phyloP scores from a whole-genome alignment of 2,888 invertebrate species.

The Athalia rosae region DNA sequence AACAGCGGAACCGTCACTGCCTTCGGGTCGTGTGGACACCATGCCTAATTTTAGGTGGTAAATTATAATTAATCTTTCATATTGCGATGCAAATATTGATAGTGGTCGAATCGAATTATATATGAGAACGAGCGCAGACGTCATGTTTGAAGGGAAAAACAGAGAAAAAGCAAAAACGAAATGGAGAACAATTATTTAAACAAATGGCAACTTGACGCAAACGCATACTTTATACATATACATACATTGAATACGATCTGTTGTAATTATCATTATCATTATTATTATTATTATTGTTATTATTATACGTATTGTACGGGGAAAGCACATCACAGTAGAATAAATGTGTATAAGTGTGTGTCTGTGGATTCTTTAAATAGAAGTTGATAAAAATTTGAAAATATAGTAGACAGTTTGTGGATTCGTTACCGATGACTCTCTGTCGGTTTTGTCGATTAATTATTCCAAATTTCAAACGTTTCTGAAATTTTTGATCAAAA shows the following conservation, averaged over 20 bases:
- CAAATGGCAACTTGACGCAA: slow-evolving; percentile 38
- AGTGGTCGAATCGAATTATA: not conserved
- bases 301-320: slow-evolving; percentile 24
- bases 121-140: not conserved
- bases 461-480: not conserved
- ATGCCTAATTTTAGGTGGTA: slow-evolving; percentile 17
- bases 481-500: too few relatives aligned
- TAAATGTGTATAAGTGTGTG: not conserved
- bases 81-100: slow-evolving; percentile 5
- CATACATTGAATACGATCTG: not conserved
- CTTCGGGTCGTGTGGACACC: slow-evolving; percentile 24
- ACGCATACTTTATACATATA: slow-evolving; percentile 16
- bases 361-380: slow-evolving; percentile 39
- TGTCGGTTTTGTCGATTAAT: slow-evolving; percentile 4
- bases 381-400: slow-evolving; percentile 24
- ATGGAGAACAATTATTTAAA: not conserved
- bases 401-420: not conserved
- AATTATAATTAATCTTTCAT: not conserved
- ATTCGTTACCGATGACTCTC: not conserved
- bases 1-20: slow-evolving; percentile 32
- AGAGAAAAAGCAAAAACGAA: not conserved
- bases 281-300: too few relatives aligned
- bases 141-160: not conserved
- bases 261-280: not conserved
- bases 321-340: slow-evolving; percentile 47